phyloP scores from a whole-genome alignment of 2,888 invertebrate genomes.

The Megamerina dolium region DNA sequence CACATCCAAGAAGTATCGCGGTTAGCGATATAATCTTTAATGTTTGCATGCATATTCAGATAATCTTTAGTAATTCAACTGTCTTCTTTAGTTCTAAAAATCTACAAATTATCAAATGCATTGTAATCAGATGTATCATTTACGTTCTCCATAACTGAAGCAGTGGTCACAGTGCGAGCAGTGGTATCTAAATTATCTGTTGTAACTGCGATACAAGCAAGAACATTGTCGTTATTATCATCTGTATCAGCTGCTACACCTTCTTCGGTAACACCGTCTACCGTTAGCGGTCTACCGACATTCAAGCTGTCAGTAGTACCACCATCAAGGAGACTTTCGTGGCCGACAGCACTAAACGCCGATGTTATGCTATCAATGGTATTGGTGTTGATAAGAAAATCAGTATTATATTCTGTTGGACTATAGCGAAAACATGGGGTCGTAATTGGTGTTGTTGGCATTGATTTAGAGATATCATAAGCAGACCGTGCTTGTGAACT shows the following conservation, averaged over 20 bases:
- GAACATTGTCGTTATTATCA: slow-evolving; percentile 7
- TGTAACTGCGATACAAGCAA: slow-evolving; percentile 32
- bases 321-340: slow-evolving; percentile 18
- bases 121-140: too few species aligned
- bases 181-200: too few species aligned
- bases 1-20: too few species aligned
- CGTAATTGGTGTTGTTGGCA: slow-evolving; percentile 67
- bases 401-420: slow-evolving; percentile 46
- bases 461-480: slow-evolving; percentile 65
- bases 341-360: slow-evolving; percentile 24
- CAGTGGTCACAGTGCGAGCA: too few species aligned
- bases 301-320: slow-evolving; percentile 12
- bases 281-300: too few species aligned
- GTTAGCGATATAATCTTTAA: too few species aligned
- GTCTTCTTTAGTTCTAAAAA: too few species aligned
- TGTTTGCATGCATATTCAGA: too few species aligned
- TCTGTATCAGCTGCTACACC: slow-evolving; percentile 20
- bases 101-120: too few species aligned
- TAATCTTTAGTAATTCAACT: too few species aligned
- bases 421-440: slow-evolving; percentile 56
- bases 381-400: slow-evolving; percentile 59
- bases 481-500: slow-evolving; percentile 22
- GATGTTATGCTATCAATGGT: slow-evolving; percentile 45
- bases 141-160: too few species aligned
- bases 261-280: slow-evolving; percentile 15